Percentiles rank a stretch among this genome's conserved stretches.
Conservation (phyloP, 2,113 vertebrate genomes). For the Podarcis raffonei region DNA sequence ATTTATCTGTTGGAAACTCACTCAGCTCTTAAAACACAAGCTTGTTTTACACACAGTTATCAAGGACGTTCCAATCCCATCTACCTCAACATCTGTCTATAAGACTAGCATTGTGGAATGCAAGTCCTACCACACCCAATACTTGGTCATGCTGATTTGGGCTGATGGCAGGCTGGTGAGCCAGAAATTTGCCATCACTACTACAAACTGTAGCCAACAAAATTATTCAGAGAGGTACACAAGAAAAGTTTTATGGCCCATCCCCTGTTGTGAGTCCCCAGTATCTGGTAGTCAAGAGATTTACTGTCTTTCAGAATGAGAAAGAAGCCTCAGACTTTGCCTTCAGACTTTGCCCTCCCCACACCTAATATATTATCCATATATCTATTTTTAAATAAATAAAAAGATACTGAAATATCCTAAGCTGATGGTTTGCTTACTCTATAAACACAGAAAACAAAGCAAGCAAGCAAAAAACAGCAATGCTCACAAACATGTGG, state of each 20-base stretch:
- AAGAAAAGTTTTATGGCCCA: not conserved
- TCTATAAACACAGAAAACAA: too few species aligned
- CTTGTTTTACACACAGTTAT: not conserved
- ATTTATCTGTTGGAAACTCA: not conserved
- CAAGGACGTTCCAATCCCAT: not conserved
- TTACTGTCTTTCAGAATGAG: not conserved
- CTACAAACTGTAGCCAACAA: not conserved
- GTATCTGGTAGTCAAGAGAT: not conserved
- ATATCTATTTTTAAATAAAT: not conserved
- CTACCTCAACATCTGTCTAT: not conserved
- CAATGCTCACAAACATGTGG: too few species aligned
- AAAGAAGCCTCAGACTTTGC: too few species aligned
- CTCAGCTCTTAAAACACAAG: not conserved
- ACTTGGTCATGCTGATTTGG: too few species aligned
- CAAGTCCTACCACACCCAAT: too few species aligned
- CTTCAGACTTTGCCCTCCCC: not conserved
- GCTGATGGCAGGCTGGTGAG: too few species aligned
- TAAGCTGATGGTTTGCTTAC: too few species aligned
- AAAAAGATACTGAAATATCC: not conserved
- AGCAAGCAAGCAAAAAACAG: too few species aligned
- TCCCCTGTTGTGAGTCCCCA: not conserved
- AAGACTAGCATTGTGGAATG: too few species aligned
- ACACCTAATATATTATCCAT: not conserved
- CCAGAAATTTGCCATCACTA: too few species aligned
- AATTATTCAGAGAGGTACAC: not conserved